phyloP scores from a whole-genome alignment of 1,140 invertebrate genomes.

The Lepidurus couesii region DNA sequence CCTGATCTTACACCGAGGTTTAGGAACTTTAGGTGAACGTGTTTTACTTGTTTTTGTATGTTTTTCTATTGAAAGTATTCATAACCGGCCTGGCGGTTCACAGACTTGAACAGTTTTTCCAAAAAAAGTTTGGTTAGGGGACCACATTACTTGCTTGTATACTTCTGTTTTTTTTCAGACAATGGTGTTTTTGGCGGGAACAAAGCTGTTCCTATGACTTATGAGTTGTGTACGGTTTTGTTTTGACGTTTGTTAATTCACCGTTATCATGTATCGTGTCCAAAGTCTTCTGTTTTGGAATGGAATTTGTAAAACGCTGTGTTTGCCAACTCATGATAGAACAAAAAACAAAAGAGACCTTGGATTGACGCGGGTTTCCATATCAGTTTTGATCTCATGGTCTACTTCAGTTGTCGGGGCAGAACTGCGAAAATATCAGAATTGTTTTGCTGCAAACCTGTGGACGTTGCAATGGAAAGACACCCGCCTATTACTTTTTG shows the following conservation, averaged over 20 bases:
- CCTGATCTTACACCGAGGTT: not conserved
- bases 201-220: not conserved
- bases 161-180: not conserved
- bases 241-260: not conserved
- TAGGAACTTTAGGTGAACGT: conserved; percentile 10
- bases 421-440: not conserved
- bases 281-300: not conserved
- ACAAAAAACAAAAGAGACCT: not conserved
- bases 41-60: not conserved
- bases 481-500: not conserved
- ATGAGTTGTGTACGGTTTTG: not conserved
- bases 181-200: not conserved
- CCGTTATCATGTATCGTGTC: not conserved
- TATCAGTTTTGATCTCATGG: not conserved
- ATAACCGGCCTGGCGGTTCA: too few species aligned
- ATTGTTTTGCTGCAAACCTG: not conserved
- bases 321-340: not conserved
- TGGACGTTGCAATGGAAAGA: not conserved
- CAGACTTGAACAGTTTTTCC: not conserved
- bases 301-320: not conserved
- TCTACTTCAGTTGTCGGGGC: not conserved
- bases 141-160: conserved; percentile 15
- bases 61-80: conserved; percentile 20
- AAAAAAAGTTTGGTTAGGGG: not conserved
- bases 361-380: not conserved